A percentile compares a stretch with the other conserved stretches of the same genome.
Evolutionary conservation across 1,140 invertebrate genomes (phyloP).

Genomic region (Anagrus nilaparvatae): DNA sequence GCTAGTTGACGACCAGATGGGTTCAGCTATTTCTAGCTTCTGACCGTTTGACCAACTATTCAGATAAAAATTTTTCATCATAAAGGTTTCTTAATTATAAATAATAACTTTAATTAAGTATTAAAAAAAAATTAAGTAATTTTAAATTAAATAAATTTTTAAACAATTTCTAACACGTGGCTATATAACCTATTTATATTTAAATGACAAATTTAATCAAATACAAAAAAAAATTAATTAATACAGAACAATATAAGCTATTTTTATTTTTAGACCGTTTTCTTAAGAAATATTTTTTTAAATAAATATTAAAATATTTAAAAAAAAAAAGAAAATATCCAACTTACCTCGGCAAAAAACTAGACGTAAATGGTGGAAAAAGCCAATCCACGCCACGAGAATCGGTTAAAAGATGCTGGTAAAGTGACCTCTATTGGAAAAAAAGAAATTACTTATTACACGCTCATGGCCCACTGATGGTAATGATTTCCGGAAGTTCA

Average conservation of each 20-base stretch:
- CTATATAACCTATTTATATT: constrained; percentile 9
- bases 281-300: too few species aligned
- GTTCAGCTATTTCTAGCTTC: constrained; percentile 45
- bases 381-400: too few species aligned
- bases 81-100: too few species aligned
- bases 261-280: too few species aligned
- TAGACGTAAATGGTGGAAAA: constrained; percentile 4
- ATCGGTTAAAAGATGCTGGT: too few species aligned
- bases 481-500: constrained; percentile 2
- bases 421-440: too few species aligned
- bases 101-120: too few species aligned
- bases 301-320: neutral
- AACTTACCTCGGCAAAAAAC: constrained; percentile 8
- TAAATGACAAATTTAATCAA: neutral
- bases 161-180: constrained; percentile 11
- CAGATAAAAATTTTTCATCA: constrained; percentile 30
- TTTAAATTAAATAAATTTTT: too few species aligned
- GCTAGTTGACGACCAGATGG: constrained; percentile 28
- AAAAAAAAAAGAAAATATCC: neutral
- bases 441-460: too few species aligned
- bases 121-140: too few species aligned
- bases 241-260: too few species aligned
- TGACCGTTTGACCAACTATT: constrained; percentile 23
- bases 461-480: too few species aligned
- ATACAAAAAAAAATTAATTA: neutral